Percentiles rank a stretch among this genome's conserved stretches.
Evolutionary conservation across 2,113 vertebrate genomes (phyloP).

Genomic region (Notothenia rossii): DNA sequence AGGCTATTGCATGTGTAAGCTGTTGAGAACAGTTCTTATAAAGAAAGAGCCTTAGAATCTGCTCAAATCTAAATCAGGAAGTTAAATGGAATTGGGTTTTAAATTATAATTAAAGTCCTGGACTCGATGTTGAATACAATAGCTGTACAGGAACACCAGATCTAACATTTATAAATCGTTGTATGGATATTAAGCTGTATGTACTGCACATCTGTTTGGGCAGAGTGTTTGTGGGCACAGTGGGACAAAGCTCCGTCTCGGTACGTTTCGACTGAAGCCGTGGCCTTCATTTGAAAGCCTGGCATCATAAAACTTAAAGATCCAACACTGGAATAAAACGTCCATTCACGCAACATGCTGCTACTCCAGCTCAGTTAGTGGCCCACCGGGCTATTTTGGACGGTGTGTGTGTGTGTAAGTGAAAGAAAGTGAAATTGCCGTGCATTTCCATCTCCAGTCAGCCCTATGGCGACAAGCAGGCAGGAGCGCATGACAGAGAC

Average conservation of each 20-base stretch:
- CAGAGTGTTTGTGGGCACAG: conserved; percentile 4
- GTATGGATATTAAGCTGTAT: not conserved
- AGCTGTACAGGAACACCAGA: not conserved
- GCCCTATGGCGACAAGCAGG: conserved; percentile 27
- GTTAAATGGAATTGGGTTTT: too few relatives aligned
- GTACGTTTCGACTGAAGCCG: conserved; percentile 4
- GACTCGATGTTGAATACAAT: not conserved
- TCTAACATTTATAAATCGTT: not conserved
- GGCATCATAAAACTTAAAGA: conserved; percentile 23
- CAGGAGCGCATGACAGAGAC: conserved; percentile 53
- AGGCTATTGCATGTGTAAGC: too few relatives aligned
- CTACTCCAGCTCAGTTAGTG: conserved; percentile 26
- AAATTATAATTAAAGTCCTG: too few relatives aligned
- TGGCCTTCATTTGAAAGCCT: conserved; percentile 23
- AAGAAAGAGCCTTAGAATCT: too few relatives aligned
- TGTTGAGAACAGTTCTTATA: too few relatives aligned
- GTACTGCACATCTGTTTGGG: conserved; percentile 16
- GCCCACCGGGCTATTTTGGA: conserved; percentile 1
- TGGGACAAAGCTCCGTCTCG: conserved; percentile 2
- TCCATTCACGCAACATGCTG: conserved; percentile 6
- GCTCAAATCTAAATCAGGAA: too few relatives aligned
- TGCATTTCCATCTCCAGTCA: conserved; percentile 32
- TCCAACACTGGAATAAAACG: conserved; percentile 35
- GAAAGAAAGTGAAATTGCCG: conserved; percentile 33
- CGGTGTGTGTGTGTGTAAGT: not conserved